phyloP scores from a whole-genome alignment of 1,140 invertebrate species.

The Drosophila subpulchrella region DNA sequence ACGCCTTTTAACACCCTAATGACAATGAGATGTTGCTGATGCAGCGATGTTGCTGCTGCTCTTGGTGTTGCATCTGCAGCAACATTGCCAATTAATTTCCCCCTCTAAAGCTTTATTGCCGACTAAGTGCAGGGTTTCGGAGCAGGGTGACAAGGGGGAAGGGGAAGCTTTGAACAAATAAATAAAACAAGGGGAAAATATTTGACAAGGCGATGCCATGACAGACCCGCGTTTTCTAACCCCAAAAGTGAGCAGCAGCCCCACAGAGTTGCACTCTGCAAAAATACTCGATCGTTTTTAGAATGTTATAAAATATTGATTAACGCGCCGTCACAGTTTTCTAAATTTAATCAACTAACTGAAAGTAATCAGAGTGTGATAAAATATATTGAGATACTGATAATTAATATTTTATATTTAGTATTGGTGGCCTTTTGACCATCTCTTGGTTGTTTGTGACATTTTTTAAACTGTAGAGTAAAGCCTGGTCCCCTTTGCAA shows the following conservation, averaged over 20 bases:
- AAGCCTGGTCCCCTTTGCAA: background rate
- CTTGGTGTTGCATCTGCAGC: slow-evolving; percentile 29
- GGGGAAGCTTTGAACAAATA: slow-evolving; percentile 49
- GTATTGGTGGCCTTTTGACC: too few species aligned
- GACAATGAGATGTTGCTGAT: slow-evolving; percentile 62
- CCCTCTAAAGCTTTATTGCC: slow-evolving; percentile 31
- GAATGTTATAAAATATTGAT: background rate
- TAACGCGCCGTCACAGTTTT: background rate
- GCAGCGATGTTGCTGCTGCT: slow-evolving; percentile 12
- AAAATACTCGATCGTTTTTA: background rate
- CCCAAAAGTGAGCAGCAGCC: background rate
- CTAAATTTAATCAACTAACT: background rate
- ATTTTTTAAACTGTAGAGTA: slow-evolving; percentile 5
- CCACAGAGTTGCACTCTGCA: background rate
- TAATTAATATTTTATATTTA: background rate
- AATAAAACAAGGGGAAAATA: slow-evolving; percentile 45
- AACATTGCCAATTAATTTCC: slow-evolving; percentile 57
- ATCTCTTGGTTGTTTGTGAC: too few species aligned
- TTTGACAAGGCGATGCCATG: slow-evolving; percentile 61
- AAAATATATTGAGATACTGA: too few species aligned
- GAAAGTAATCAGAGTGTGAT: too few species aligned
- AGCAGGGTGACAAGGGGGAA: background rate
- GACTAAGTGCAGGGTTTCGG: slow-evolving; percentile 11
- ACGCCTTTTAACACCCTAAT: slow-evolving; percentile 63
- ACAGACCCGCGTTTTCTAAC: slow-evolving; percentile 29